Percentiles rank a stretch among this genome's conserved stretches.
Conservation (phyloP, 1,140 invertebrate species). For the Drosophila truncata region DNA sequence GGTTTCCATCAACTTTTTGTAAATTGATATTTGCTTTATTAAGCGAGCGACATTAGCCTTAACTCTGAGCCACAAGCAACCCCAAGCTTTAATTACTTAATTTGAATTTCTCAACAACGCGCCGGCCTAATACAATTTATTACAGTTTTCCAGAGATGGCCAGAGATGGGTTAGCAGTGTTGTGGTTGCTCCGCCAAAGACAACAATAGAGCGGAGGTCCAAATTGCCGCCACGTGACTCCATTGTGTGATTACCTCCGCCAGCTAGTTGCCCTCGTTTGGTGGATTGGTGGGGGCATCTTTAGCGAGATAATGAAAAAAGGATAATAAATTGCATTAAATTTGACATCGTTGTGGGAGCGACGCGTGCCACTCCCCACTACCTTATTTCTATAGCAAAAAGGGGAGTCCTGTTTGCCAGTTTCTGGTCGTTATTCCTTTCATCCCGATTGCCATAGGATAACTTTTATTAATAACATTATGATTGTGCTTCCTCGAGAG, state of each 20-base stretch:
- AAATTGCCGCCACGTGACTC: slow-evolving; percentile 84
- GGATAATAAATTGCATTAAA: slow-evolving; percentile 85
- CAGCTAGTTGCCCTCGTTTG: slow-evolving; percentile 47
- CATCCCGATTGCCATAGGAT: slow-evolving; percentile 72
- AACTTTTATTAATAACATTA: slow-evolving; percentile 82
- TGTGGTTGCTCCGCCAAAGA: slow-evolving; percentile 61
- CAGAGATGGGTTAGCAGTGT: slow-evolving; percentile 26
- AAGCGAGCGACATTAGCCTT: slow-evolving; percentile 22
- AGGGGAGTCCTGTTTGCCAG: slow-evolving; percentile 34
- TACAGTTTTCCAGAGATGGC: slow-evolving; percentile 63
- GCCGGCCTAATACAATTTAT: slow-evolving; percentile 76
- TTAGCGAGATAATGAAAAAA: slow-evolving; percentile 81
- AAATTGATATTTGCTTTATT: slow-evolving; percentile 54
- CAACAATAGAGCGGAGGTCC: slow-evolving; percentile 69
- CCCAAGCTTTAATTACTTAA: slow-evolving; percentile 77
- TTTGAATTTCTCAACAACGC: slow-evolving; percentile 70
- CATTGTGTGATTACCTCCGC: slow-evolving; percentile 64
- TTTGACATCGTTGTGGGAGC: slow-evolving; percentile 66
- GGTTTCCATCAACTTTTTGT: slow-evolving; percentile 8
- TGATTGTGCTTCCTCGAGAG: slow-evolving; percentile 52
- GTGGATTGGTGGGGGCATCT: slow-evolving; percentile 27
- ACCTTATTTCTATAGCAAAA: neutral
- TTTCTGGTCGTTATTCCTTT: slow-evolving; percentile 61
- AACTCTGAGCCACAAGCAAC: slow-evolving; percentile 1
- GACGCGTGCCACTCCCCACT: slow-evolving; percentile 49